Base-by-base conservation (phyloP, 2,113 vertebrate genomes). In the Brienomyrus longianalis region DNA sequence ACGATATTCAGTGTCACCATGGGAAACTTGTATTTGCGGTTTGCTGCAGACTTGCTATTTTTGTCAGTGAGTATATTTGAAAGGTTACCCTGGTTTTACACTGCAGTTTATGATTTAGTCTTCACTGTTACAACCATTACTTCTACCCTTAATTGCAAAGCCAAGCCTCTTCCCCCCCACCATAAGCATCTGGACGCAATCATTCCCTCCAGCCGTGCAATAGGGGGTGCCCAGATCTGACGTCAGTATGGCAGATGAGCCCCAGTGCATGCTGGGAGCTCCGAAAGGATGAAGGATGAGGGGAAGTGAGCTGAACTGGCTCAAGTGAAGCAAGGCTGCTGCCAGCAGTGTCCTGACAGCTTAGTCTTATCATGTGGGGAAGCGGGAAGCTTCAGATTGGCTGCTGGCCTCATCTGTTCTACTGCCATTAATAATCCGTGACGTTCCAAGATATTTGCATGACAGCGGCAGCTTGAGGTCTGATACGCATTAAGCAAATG, bases 221-320 rank as follows among this genome's bases (percentile, higher is more conserved):
- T 51, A 43, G 9, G 39, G 39, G 50, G 70, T 54, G 70, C 51
- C 70, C 88, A 89, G 88, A 77, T 54, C 31, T 54, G 66, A 83
- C 39, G 88, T 83, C 48, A 83, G 77, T 31, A 51, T 27, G 39
- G 70, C 88, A 43, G 88, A 88, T 51, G 62, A 51, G 88, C 21
- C 70, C 70, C 51, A 50, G 21, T 89, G 88, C 70, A 89, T 51
- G 50, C 70, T 89, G 88, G 88, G 88, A 89, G 70, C 66, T 13
- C 39, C 51, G 48, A 27, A 54, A 54, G 70, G 35, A 83, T 54
- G 87, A 88, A 43, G 59, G 56, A 50, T 83, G 50, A 51, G 88
- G 70, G 66, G 66, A 19, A 39, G 86, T 31, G 17, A 17, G 39
- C 54, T 23, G 52, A 19, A 21, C 56, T 62, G 54, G n/a, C 87